Base-by-base conservation (phyloP, 1,140 invertebrate species). In the Drosophila sp. region DNA sequence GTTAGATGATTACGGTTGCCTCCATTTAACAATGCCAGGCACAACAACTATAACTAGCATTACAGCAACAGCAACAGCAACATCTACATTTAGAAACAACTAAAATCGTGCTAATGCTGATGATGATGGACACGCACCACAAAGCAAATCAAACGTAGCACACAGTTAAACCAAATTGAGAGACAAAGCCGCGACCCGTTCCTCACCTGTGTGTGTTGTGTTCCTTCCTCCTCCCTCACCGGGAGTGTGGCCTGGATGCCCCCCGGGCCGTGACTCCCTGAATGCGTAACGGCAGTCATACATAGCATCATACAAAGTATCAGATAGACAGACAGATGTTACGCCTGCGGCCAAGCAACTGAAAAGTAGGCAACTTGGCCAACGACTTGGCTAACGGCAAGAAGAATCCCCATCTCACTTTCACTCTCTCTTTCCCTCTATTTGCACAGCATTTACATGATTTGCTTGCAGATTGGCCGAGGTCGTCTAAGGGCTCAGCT, bases 101-200 rank as follows among this genome's bases (percentile, higher is more conserved):
- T 67, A 75, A 72, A 78, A 71, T 80, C 74, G 69, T 80, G 74
- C 82, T 87, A 86, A 86, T 86, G 82, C 82, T 86, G 82, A 86
- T 86, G 81, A 86, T 86, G 81, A 86, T 86, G 82, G 75, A 71
- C 81, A 86, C 81, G 81, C 81, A 87, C 79, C 69, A 65, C 87
- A 86, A 56, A 82, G 40, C 66, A 78, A 78, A 87, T 81, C 78
- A 81, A 72, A 74, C 69, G 77, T 67, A 59, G 56, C 75, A 51
- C 45, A 59, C 61, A 65, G 65, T 65, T 67, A 64, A 77, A 72
- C 63, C 59, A 72, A 87, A 82, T 87, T 75, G 82, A 58, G 64
- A 69, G 67, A 79, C 54, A 67, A 36, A 38, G 50, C 38, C 45
- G 34, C 40, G 54, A 29, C 50, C 14, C n/a, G 45, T 61, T 45